Percentiles rank a stretch among this genome's conserved stretches.
phyloP scores from a whole-genome alignment of 2,797 vertebrate genomes.

The Enoplosus armatus region DNA sequence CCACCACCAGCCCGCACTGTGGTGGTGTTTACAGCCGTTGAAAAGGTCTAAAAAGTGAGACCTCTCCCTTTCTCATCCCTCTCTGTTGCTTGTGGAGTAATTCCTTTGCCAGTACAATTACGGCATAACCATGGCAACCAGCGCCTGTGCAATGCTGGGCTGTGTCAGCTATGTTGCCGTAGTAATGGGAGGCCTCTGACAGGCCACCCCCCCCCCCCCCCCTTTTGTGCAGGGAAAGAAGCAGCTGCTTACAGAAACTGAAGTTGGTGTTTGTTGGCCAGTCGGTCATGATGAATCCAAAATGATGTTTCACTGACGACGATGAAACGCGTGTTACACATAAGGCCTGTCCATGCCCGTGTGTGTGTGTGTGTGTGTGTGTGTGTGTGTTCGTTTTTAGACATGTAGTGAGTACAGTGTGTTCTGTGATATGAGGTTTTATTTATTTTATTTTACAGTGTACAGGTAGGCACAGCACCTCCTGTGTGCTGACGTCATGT shows the following conservation, averaged over 20 bases:
- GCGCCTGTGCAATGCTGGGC: slow-evolving; percentile 60
- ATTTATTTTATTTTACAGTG: background rate
- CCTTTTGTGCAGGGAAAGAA: slow-evolving; percentile 18
- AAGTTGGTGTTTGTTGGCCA: slow-evolving; percentile 44
- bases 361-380: background rate
- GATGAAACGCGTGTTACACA: background rate
- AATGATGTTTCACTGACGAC: background rate
- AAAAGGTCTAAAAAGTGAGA: background rate
- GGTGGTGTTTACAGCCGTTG: no score
- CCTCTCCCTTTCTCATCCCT: background rate
- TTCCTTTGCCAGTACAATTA: slow-evolving; percentile 47
- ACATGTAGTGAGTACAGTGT: no score
- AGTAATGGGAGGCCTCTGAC: slow-evolving; percentile 70
- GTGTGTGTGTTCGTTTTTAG: background rate
- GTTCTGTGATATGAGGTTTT: background rate
- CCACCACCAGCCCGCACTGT: background rate
- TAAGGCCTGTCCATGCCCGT: background rate
- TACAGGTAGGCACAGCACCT: slow-evolving; percentile 41
- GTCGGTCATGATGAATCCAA: background rate
- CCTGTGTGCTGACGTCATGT: slow-evolving; percentile 60
- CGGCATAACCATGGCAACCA: slow-evolving; percentile 72
- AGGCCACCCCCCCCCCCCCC: no score
- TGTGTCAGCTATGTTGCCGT: slow-evolving; percentile 69
- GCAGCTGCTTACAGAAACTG: slow-evolving; percentile 48
- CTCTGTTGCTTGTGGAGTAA: slow-evolving; percentile 19